Base-by-base conservation (phyloP, 2,797 vertebrate species). In the Garrulus glandarius region DNA sequence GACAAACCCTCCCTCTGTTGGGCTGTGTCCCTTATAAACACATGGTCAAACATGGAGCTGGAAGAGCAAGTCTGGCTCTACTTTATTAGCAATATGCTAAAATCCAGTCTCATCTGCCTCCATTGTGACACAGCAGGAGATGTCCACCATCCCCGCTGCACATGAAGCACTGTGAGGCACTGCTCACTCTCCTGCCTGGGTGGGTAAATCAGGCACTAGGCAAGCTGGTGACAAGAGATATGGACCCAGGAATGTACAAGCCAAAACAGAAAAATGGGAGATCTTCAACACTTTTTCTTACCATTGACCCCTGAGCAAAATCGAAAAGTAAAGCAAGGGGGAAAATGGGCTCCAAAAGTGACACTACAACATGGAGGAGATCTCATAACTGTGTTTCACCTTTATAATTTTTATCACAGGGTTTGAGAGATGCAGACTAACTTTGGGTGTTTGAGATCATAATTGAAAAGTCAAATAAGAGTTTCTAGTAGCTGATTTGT, bases 391-490 rank as follows among this genome's bases (percentile, higher is more conserved):
- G 22, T 87, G 43, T 68, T 84, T 47, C 34, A 6, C 39, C 10
- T 59, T 77, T 64, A 36, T 29, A 43, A 37, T 29, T 60, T 61
- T 86, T 87, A 76, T 78, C 68, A 53, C 29, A 46, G 49, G 50
- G 9, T 94, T 93, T 95, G 85, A 41, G 74, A 82, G 69, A 55
- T 60, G 30, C 79, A 88, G 65, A 63, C 59, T 89, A 47, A 67
- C 32, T 71, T 64, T 36, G 85, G 44, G 39, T 95, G 69, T 84
- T 69, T 84, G 75, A 87, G 63, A 86, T 53, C n/a, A 30, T 67
- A 94, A 75, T 43, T 84, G 55, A 75, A 93, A 89, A 91, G 64
- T 50, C 72, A 92, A 92, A 30, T 72, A 95, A 79, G 80, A 67
- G 63, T 92, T 96, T 94, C 84, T 84, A 76, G 70, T 4, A 53